Base-by-base conservation (phyloP, 1,140 invertebrate genomes). In the Agrypnia vestita region DNA sequence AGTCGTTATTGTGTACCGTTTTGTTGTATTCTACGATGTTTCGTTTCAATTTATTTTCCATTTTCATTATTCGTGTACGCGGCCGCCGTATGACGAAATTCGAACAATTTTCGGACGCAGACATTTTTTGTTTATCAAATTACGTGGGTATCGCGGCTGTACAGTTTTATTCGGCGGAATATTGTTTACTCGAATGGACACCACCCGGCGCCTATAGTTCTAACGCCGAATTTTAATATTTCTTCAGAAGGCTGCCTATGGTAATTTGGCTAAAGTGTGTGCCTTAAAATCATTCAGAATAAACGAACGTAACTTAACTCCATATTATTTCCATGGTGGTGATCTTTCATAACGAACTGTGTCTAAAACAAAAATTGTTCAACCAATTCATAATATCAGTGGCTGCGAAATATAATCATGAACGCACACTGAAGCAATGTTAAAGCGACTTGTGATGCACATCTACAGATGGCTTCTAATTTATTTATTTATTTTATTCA, bases 61-160 rank as follows among this genome's bases (percentile, higher is more conserved):
- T 25, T 64, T 10, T 21, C 25, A 35, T 35, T 35, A 35, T 35
- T 35, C 25, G 1, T 35, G 25, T 35, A 35, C 25, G 25, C 25
- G 25, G n/a, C 64, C 4, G 64, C 43, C 6, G 64, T 13, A 69
- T 47, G 64, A 69, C 35, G 19, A 69, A 69, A 69, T 46, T 43
- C 17, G 13, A 69, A 69, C 64, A 69, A 69, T 69, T 13, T 69
- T 69, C 61, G 19, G 11, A 59, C 55, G 55, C 55, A 59, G 55
- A 59, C 61, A 62, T 53, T 73, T 73, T 55, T 55, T 67, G 53
- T 76, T 76, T 76, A 76, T 67, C 75, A 44, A 76, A 76, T 76
- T 76, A 64, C 61, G 56, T 75, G 43, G 64, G 61, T 21, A 17
- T 76, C 61, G 56, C 59, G 43, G 64, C 12, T 21, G 10, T 76